Conservation (phyloP, 1,140 invertebrate species). For the Odontomachus brunneus region DNA sequence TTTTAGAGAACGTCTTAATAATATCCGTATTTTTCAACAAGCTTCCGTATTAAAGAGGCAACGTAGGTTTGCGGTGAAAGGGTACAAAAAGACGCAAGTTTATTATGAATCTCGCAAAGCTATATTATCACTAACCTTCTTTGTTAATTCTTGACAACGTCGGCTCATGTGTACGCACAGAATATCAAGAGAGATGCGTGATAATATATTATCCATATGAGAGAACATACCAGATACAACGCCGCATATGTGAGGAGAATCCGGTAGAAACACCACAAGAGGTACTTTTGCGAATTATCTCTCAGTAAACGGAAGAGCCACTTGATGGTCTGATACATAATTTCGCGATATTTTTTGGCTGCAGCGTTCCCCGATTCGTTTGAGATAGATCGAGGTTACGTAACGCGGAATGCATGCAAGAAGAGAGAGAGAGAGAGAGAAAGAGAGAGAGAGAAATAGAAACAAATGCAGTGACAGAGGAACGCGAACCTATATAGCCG, state of each 20-base stretch:
- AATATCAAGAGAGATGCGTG: slow-evolving; percentile 76
- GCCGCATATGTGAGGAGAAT: slow-evolving; percentile 74
- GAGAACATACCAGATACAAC: slow-evolving; percentile 72
- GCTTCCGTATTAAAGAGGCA: no score
- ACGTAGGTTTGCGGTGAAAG: no score
- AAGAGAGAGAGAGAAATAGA: not conserved
- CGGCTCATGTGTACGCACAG: slow-evolving; percentile 72
- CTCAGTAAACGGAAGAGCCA: slow-evolving; percentile 29
- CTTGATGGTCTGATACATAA: slow-evolving; percentile 57
- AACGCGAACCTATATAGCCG: not conserved
- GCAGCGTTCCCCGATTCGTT: not conserved
- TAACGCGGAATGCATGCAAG: not conserved
- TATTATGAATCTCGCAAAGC: no score
- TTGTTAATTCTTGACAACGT: not conserved
- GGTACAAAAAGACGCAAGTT: no score
- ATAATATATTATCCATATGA: slow-evolving; percentile 80
- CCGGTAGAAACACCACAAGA: slow-evolving; percentile 73
- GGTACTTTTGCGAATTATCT: slow-evolving; percentile 44
- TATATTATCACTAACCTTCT: slow-evolving; percentile 20
- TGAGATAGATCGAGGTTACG: slow-evolving; percentile 52
- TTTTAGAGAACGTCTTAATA: no score
- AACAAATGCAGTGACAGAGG: slow-evolving; percentile 41
- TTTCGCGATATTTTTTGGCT: slow-evolving; percentile 6
- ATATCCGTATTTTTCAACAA: no score
- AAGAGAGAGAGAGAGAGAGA: not conserved